These are phyloP conservation scores for Bambusicola thoracicus DNA, from an alignment of 2,113 vertebrate genomes.

Conservation along the genomic window DNA sequence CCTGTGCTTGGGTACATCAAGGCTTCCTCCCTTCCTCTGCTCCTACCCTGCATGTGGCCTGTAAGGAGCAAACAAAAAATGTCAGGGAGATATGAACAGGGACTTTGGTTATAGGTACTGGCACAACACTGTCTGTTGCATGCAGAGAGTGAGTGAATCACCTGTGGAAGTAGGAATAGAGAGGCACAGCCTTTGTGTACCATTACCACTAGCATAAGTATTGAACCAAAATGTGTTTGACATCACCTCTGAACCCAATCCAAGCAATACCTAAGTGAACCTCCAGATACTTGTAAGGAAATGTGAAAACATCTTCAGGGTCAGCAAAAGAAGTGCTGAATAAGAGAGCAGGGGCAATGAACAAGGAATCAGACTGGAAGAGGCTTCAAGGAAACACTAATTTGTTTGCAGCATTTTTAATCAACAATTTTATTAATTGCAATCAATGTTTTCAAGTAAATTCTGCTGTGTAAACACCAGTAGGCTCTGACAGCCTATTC, in stretches of 20 bases:
- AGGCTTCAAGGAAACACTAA: not conserved
- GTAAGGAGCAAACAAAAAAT: not conserved
- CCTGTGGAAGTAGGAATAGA: not conserved
- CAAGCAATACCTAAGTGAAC: not conserved
- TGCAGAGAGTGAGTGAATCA: accelerated
- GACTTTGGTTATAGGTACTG: not conserved
- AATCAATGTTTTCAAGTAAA: not conserved
- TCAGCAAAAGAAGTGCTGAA: not conserved
- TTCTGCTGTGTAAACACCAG: not conserved
- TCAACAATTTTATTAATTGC: not conserved
- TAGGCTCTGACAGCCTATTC: not conserved
- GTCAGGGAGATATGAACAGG: not conserved
- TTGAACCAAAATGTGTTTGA: not conserved
- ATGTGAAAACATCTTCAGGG: not conserved
- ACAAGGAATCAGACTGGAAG: not conserved
- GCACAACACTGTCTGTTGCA: not conserved
- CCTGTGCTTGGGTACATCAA: accelerated
- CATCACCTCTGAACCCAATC: not conserved
- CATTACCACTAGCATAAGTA: not conserved
- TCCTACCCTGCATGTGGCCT: too few relatives aligned
- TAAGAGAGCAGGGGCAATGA: not conserved
- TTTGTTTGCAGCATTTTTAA: not conserved
- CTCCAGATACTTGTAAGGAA: not conserved
- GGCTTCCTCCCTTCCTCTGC: not conserved
- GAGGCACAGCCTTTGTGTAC: not conserved